These are phyloP conservation scores for Arothron firmamentum DNA, from an alignment of 2,113 vertebrate genomes.

Conservation along the genomic window DNA sequence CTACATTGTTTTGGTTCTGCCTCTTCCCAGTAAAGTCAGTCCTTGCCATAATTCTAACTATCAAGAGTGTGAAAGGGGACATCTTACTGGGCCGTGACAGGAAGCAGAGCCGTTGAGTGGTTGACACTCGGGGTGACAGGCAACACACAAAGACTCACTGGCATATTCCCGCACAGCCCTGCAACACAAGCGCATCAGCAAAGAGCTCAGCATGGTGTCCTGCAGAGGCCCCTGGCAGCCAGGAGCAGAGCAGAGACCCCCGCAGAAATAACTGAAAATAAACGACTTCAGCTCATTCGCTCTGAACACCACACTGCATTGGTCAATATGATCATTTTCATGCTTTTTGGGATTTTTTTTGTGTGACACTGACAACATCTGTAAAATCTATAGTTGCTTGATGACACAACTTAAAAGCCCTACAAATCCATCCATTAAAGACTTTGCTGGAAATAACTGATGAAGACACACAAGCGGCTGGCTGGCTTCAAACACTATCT, in stretches of 20 bases:
- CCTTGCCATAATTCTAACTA: not conserved
- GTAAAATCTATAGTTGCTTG: not conserved
- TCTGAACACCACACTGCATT: too few species aligned
- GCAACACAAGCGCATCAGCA: slow-evolving; percentile 30
- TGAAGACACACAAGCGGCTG: not conserved
- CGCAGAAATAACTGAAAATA: too few species aligned
- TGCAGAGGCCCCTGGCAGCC: too few species aligned
- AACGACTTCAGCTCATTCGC: too few species aligned
- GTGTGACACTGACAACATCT: too few species aligned
- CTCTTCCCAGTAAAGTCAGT: too few species aligned
- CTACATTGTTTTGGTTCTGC: too few species aligned
- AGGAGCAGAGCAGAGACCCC: too few species aligned
- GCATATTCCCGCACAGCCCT: slow-evolving; percentile 80
- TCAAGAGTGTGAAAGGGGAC: not conserved
- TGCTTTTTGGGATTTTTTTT: too few species aligned
- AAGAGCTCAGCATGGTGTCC: not conserved
- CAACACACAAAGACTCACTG: slow-evolving; percentile 76
- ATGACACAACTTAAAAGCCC: slow-evolving; percentile 22
- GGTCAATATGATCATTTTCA: too few species aligned
- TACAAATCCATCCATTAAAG: not conserved
- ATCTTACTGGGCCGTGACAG: slow-evolving; percentile 84
- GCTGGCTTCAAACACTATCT: slow-evolving; percentile 9
- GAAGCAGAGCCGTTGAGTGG: slow-evolving; percentile 84
- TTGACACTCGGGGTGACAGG: slow-evolving; percentile 87
- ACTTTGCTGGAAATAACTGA: not conserved